phyloP scores from a whole-genome alignment of 2,113 vertebrate species.

The Malurus alboscapulatus region DNA sequence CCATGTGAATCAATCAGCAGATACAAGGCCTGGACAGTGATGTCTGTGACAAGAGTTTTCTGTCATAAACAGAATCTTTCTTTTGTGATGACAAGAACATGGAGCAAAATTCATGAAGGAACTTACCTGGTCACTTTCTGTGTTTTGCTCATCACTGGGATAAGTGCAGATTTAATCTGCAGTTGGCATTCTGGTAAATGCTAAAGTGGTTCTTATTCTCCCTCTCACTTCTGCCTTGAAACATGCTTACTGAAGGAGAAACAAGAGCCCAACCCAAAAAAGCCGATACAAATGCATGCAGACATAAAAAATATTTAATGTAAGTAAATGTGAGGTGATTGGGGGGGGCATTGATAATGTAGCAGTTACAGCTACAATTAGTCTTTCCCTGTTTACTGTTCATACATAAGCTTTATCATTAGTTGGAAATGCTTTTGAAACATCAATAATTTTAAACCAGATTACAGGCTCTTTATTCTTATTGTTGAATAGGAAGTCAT shows the following conservation, averaged over 20 bases:
- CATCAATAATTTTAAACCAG: background rate
- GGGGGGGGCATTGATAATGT: background rate
- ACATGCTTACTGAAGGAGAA: background rate
- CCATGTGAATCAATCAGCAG: background rate
- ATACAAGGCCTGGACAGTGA: background rate
- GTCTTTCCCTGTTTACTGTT: background rate
- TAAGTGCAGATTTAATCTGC: background rate
- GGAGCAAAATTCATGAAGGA: background rate
- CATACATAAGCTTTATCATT: background rate
- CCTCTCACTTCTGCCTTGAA: background rate
- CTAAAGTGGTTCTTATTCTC: background rate
- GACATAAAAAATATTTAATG: background rate
- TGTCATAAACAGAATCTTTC: background rate
- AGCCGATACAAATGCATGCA: rapidly evolving
- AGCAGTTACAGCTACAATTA: background rate
- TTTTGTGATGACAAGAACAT: background rate
- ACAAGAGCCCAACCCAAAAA: background rate
- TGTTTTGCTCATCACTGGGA: background rate
- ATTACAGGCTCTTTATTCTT: background rate
- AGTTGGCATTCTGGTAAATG: background rate
- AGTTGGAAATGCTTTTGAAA: background rate
- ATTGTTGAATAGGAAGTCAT: background rate
- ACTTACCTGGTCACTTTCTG: background rate
- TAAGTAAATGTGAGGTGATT: background rate
- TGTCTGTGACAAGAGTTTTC: background rate